These are phyloP conservation scores for Brachyhypopomus occidentalis DNA, from an alignment of 2,113 vertebrate species.

Conservation along the genomic window DNA sequence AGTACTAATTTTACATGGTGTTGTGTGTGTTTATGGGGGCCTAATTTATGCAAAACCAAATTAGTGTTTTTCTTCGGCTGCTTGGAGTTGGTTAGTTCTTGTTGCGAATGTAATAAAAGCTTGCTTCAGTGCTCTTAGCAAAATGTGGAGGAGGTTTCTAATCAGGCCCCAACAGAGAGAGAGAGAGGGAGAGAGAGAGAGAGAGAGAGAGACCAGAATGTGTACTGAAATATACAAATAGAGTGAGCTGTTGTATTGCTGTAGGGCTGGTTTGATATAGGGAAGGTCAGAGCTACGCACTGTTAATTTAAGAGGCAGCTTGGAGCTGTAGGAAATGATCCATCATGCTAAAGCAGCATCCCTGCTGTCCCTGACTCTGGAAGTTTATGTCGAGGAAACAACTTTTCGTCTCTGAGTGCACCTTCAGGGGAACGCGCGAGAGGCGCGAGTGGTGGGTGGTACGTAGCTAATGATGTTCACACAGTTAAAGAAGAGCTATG, in stretches of 20 bases:
- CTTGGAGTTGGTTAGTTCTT: slow-evolving; percentile 74
- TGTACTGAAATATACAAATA: slow-evolving; percentile 71
- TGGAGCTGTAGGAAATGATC: slow-evolving; percentile 75
- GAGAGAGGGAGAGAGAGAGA: not conserved
- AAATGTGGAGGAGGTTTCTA: slow-evolving; percentile 69
- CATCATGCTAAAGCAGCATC: slow-evolving; percentile 76
- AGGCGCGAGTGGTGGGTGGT: slow-evolving; percentile 36
- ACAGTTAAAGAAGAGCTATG: slow-evolving; percentile 24
- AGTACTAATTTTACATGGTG: not conserved
- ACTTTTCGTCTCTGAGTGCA: slow-evolving; percentile 59
- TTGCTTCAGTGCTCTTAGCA: slow-evolving; percentile 62
- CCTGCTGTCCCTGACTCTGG: slow-evolving; percentile 68
- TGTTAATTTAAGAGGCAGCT: slow-evolving; percentile 79
- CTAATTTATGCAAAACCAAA: not conserved
- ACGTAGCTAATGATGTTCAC: slow-evolving; percentile 58
- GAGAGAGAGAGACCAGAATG: not conserved
- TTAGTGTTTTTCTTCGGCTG: slow-evolving; percentile 57
- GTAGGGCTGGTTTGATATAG: slow-evolving; percentile 78
- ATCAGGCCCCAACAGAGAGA: slow-evolving; percentile 74
- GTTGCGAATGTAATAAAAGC: slow-evolving; percentile 71
- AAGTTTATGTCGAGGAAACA: slow-evolving; percentile 74
- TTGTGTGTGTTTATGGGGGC: not conserved
- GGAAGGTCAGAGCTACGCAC: slow-evolving; percentile 81
- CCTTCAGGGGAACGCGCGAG: slow-evolving; percentile 56
- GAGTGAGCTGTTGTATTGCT: slow-evolving; percentile 73